Base-by-base conservation (phyloP, 2,888 invertebrate species). In the Sinotaia quadrata region DNA sequence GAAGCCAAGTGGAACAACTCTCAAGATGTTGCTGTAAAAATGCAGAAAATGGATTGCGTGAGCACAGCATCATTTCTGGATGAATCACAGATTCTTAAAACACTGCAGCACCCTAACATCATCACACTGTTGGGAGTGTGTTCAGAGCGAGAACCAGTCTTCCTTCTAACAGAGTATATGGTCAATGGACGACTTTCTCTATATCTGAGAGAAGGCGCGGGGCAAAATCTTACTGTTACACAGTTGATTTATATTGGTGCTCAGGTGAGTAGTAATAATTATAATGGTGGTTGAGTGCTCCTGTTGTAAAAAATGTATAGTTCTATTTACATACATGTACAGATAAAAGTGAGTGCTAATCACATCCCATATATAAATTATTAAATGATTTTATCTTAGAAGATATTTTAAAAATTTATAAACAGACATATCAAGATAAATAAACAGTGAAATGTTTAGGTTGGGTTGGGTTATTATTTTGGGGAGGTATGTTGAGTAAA, bases 21-120 rank as follows among this genome's bases (percentile, higher is more conserved):
- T 84, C 95, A 94, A 76, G 98, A 98, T 90, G 98, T 99, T 68
- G 98, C 98, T 34, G 96, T 99, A n/a, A 99, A 99, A 90, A 98
- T 97, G 3, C 90, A 98, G 60, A 92, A 97, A 79, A 94, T 95
- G 83, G 83, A 81, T 58, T 97, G 97, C 75, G 96, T 96, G n/a
- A 96, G 96, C 44, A 95, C 96, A 12, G 94, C 95, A 81, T 98
- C 98, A 2, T 99, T 99, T 91, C 91, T 99, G 1, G 95, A 97
- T 89, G 98, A 99, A 89, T 86, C 87, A 2, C 85, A 86, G 69
- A 84, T 87, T 33, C 80, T 88, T 79, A 87, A 88, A 73, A 82
- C 81, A 44, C 73, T 88, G 57, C 84, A 87, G 67, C 88, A 88
- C 68, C 89, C 81, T 5, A 93, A 96, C 77, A 91, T 97, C 54